phyloP scores from a whole-genome alignment of 2,113 vertebrate genomes.

The Oxyura jamaicensis region DNA sequence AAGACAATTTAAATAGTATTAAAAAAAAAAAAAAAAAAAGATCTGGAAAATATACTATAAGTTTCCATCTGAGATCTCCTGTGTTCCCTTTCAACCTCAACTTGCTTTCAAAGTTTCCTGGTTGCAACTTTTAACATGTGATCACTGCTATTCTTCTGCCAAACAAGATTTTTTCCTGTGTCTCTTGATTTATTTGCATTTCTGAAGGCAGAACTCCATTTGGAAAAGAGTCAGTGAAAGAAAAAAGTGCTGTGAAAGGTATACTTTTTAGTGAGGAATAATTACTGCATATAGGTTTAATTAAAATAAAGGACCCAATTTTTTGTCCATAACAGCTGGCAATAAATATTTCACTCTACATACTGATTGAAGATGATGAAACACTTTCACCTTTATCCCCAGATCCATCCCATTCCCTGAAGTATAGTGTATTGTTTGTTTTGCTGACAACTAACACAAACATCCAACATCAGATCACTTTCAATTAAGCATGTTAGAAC shows the following conservation, averaged over 20 bases:
- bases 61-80: not conserved
- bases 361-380: not conserved
- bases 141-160: rapidly evolving
- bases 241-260: not conserved
- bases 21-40: not conserved
- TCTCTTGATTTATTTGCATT: not conserved
- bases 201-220: not conserved
- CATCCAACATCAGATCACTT: conserved; percentile 72
- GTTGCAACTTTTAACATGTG: not conserved
- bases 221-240: not conserved
- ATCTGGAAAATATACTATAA: not conserved
- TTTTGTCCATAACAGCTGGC: not conserved
- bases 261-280: not conserved
- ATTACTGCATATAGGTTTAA: not conserved
- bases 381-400: conserved; percentile 12
- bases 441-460: conserved; percentile 67
- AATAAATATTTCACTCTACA: conserved; percentile 52
- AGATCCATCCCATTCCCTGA: not conserved
- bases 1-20: not conserved
- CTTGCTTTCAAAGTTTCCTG: not conserved
- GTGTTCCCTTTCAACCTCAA: not conserved
- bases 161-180: not conserved
- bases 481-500: conserved; percentile 64
- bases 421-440: conserved; percentile 48
- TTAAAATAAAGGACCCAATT: not conserved